Conservation (phyloP, 2,888 invertebrate species). For the Pterostichus niger region DNA sequence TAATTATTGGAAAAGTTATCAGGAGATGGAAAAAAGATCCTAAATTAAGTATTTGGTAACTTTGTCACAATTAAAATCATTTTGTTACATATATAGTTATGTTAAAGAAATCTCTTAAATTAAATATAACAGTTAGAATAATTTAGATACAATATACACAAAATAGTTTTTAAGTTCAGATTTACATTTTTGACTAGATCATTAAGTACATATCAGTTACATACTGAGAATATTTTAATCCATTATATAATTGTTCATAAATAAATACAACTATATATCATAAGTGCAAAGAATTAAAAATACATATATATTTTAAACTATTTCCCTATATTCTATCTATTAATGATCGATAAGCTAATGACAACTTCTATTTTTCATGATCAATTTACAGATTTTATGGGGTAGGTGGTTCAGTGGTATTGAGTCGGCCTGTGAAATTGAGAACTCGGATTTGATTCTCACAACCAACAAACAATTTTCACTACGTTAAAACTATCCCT, state of each 20-base stretch:
- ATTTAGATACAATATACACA: slow-evolving; percentile 50
- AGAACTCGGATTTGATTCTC: no score
- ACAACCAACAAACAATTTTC: no score
- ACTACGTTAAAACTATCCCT: no score
- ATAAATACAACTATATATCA: not conserved
- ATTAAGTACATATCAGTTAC: slow-evolving; percentile 26
- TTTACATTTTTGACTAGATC: slow-evolving; percentile 56
- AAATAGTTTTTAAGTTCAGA: slow-evolving; percentile 48
- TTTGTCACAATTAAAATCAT: slow-evolving; percentile 39
- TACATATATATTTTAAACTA: not conserved
- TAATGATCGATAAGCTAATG: no score
- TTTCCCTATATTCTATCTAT: no score
- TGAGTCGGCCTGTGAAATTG: no score
- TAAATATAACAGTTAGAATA: slow-evolving; percentile 33
- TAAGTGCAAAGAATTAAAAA: not conserved
- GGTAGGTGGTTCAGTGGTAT: no score
- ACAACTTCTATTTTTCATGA: no score
- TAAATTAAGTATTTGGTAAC: slow-evolving; percentile 39
- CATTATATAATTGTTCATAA: slow-evolving; percentile 4
- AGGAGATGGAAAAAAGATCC: no score
- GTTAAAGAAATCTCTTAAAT: slow-evolving; percentile 1
- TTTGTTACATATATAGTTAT: slow-evolving; percentile 32
- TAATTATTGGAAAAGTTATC: no score
- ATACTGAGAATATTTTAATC: slow-evolving; percentile 42
- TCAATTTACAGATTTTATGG: no score